Evolutionary conservation across 2,888 invertebrate genomes (phyloP), one percentile per base, ranked within the genome.

Genomic region (Calameuta idolon): DNA sequence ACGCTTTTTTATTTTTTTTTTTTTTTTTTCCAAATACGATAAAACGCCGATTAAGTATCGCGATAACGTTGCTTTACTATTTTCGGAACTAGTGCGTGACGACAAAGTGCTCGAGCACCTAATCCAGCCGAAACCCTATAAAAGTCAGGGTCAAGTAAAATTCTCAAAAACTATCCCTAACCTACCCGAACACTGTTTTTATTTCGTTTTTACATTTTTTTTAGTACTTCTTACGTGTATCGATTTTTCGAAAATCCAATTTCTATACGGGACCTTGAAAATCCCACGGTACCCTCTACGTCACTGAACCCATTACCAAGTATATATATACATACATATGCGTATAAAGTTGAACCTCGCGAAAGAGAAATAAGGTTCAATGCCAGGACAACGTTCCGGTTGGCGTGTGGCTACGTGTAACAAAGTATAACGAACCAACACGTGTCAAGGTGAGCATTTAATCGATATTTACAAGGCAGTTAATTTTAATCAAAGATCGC

Each of bases 401-500:
- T 37, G 74, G 35, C 74, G 74, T 35, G 34, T 71, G 31, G 15
- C 31, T 31, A 31, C 31, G 71, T 15, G 71, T 71, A 71, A 40
- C 37, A 40, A 77, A 69, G 30, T 34, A 35, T 9, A 74, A 77
- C 75, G n/a, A 77, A 73, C 34, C 73, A 76, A 80, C 83, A 82
- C 82, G 79, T 86, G 86, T 86, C 88, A 87, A 87, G 87, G 86
- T 85, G 85, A 87, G 80, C 85, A 83, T 83, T 84, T 84, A 85
- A 89, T 89, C 89, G 87, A 89, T 89, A 88, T 84, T 82, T 82
- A 83, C 85, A 83, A 82, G 83, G 85, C 79, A 83, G 86, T 87
- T 87, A 83, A 87, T 87, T 86, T 85, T 85, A 85, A 87, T 86
- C 82, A 81, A 76, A 77, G 82, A 82, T 85, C 80, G 86, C 86